Base-by-base conservation (phyloP, 92 coral and sea anemone genomes). In the Bergia puertoricense region DNA sequence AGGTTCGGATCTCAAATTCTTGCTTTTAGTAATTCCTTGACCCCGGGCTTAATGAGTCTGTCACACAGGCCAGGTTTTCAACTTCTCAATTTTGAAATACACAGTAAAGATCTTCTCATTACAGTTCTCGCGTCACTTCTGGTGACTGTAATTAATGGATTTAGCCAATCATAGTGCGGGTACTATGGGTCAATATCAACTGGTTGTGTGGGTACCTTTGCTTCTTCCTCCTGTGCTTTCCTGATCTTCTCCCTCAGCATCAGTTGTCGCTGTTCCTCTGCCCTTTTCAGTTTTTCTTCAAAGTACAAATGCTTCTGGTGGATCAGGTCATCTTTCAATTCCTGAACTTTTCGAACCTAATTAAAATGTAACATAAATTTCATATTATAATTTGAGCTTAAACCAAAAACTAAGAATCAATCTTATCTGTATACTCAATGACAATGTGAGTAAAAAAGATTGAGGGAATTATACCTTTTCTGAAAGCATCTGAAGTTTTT, bases 171-270 rank as follows among this genome's bases (percentile, higher is more conserved):
- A 72, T 9, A 72, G 76, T 8, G 42, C 42, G 40, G 1, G 42
- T 72, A 62, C 69, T 62, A 62, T 20, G 59, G 16, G 1, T 54
- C 59, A 54, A 54, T 11, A 11, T 13, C 59, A 1, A 10, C 14
- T 54, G 59, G 59, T 54, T 10, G 48, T 8, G 15, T 16, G 37
- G 45, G 45, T 79, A 95, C 99, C 99, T 97, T 97, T 0, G 99
- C 98, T 68, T 97, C 99, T 73, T 97, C 99, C 51, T 93, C 99
- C 74, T 94, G 95, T 1, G 99, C 99, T 90, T 97, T 97, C 8
- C 97, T 95, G 77, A 97, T 93, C 89, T 93, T 97, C 83, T 95
- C 99, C 73, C 93, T 95, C 22, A 97, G 86, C 86, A 92, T 93
- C 7, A 92, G 89, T 76, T 92, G 88, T n/a, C 99, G 81, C 82